phyloP scores from a whole-genome alignment of 2,888 invertebrate species.

The Cyaniris semiargus region DNA sequence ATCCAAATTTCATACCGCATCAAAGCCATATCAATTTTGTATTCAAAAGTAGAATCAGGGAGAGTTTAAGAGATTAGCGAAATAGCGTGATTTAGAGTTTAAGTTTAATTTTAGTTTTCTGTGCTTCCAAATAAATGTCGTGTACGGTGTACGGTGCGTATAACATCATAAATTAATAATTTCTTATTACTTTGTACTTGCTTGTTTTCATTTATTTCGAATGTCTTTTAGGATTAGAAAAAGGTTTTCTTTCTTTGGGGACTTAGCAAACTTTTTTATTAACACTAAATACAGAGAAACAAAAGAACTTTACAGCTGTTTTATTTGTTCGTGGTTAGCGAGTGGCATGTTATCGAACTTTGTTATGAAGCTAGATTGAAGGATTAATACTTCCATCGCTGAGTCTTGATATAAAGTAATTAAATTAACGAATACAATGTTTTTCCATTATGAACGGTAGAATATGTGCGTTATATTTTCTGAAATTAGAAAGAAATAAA shows the following conservation, averaged over 20 bases:
- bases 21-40: too few relatives aligned
- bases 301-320: slow-evolving; percentile 11
- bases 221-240: background rate
- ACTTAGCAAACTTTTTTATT: slow-evolving; percentile 4
- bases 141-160: background rate
- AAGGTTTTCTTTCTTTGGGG: background rate
- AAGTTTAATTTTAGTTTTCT: background rate
- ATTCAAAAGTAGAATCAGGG: background rate
- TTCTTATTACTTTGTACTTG: background rate
- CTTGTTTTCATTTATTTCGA: background rate
- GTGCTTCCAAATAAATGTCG: background rate
- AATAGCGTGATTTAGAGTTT: background rate
- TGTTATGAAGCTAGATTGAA: slow-evolving; percentile 10
- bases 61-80: background rate
- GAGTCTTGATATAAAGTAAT: background rate
- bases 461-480: too few relatives aligned
- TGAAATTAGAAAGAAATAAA: too few relatives aligned
- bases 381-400: background rate
- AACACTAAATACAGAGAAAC: background rate
- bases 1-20: too few relatives aligned
- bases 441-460: background rate
- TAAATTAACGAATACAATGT: background rate
- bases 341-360: slow-evolving; percentile 1
- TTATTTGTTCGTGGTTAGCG: background rate
- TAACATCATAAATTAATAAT: background rate